phyloP scores from a whole-genome alignment of 1,140 invertebrate species.

The Nephotettix cincticeps region DNA sequence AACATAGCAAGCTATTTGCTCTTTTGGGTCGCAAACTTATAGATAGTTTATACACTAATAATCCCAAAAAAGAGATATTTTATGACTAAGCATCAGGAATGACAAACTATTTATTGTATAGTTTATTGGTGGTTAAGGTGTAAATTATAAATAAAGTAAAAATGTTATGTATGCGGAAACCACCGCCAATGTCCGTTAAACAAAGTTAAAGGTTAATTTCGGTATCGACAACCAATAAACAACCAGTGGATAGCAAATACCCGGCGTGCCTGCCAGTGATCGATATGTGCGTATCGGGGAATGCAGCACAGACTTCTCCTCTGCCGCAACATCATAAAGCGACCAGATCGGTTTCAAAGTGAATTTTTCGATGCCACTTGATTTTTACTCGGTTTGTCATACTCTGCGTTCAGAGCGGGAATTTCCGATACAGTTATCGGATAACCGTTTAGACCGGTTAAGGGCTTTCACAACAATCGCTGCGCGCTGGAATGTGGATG shows the following conservation, averaged over 20 bases:
- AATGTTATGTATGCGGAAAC: too few relatives aligned
- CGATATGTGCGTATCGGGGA: neutral
- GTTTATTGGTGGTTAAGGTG: too few relatives aligned
- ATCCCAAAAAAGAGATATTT: too few relatives aligned
- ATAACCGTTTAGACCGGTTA: too few relatives aligned
- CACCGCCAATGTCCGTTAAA: neutral
- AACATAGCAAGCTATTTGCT: too few relatives aligned
- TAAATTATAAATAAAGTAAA: too few relatives aligned
- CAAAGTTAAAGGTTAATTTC: neutral
- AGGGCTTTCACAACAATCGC: too few relatives aligned
- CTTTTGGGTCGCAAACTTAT: too few relatives aligned
- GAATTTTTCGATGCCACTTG: conserved; percentile 6
- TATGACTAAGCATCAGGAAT: too few relatives aligned
- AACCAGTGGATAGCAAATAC: neutral
- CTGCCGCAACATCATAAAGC: neutral
- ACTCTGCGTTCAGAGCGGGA: neutral
- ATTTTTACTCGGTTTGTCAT: neutral
- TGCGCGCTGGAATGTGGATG: too few relatives aligned
- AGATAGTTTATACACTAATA: too few relatives aligned
- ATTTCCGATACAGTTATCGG: neutral
- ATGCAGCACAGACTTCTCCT: neutral
- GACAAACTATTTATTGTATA: too few relatives aligned
- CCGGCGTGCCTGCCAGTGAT: neutral
- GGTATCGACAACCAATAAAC: neutral
- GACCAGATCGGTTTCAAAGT: neutral